Base-by-base conservation (phyloP, 1,140 invertebrate species). In the Drosophila tristis region DNA sequence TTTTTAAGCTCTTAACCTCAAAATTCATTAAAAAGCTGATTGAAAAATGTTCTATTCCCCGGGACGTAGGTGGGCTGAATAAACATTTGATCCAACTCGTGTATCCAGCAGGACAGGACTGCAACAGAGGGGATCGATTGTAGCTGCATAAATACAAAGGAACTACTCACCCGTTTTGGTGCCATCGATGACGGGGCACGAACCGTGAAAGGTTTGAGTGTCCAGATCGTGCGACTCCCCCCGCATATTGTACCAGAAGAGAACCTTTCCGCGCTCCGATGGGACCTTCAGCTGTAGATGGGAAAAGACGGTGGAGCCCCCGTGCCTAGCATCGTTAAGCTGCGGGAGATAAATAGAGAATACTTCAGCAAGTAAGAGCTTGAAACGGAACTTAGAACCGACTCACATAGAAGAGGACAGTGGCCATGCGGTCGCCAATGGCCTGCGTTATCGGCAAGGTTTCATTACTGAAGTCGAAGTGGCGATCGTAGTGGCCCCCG, bases 271-370 rank as follows among this genome's bases (percentile, higher is more conserved):
- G 4, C 25, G 48, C 26, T 74, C 57, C 0, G 80, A 55, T 0
- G 53, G 15, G 1, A 85, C 67, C 23, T 26, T 60, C 2, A 77
- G 7, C 2, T 54, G 3, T 4, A 70, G 0, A 0, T 0, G 0
- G 1, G 49, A 20, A 53, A 85, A 85, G 0, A 29, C 29, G 0
- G 80, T 85, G n/a, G 31, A 45, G 0, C 80, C 80, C 0, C 81
- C 80, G 2, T 54, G 16, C 16, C 16, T 16, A 16, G 16, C 16
- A 16, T 16, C 16, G 16, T 16, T 16, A 0, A 16, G 16, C 16
- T 16, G 0, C 16, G 16, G 16, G 16, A 16, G 16, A 16, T 16
- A 16, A 16, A 16, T 16, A 16, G 16, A 16, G 1, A 16, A 16
- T 16, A 0, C 16, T 16, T 16, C 16, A 16, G 16, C 16, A 16